Evolutionary conservation across 2,113 vertebrate species (phyloP), one percentile per base, ranked within the genome.

Genomic region (Varanus komodoensis): DNA sequence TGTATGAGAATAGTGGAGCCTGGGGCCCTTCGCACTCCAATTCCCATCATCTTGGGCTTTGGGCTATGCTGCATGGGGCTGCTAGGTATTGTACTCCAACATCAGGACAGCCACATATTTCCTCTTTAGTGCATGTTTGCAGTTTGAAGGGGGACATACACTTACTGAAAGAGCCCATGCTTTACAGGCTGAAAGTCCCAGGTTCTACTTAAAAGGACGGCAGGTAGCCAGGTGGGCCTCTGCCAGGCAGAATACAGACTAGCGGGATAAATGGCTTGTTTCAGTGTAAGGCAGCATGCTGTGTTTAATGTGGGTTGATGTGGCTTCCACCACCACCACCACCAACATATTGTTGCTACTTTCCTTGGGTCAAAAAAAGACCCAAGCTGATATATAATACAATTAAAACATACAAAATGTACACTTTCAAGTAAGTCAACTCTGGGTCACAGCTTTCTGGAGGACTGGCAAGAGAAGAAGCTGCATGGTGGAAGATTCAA

Each of bases 401-500:
- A 61, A 61, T 61, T 61, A 61, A 61, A 61, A 61, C 57, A 61
- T 61, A 61, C 57, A 61, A 61, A 61, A 12, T 17, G 57, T 17
- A 15, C 57, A 61, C 69, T 83, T 75, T 32, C 15, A 32, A 52
- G 25, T 32, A 64, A 57, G 71, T 57, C 19, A 74, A 6, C 57
- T 89, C 44, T 75, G 34, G 34, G 34, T 69, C 48, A 34, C 7
- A 89, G 57, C 27, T 11, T 67, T 69, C 15, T 57, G 23, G 50
- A 78, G 48, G n/a, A 71, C 23, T n/a, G 74, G 67, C 17, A 77
- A 90, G 34, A 87, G 67, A 23, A 71, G 75, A 93, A 2, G 25
- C 34, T 21, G 21, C 3, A 4, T 64, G 61, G 19, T 64, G 61
- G 17, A 3, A 61, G 57, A 14, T 3, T 8, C 14, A 61, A 15